These are phyloP conservation scores for Tipula confusa DNA, from an alignment of 2,888 invertebrate genomes.

Conservation along the genomic window DNA sequence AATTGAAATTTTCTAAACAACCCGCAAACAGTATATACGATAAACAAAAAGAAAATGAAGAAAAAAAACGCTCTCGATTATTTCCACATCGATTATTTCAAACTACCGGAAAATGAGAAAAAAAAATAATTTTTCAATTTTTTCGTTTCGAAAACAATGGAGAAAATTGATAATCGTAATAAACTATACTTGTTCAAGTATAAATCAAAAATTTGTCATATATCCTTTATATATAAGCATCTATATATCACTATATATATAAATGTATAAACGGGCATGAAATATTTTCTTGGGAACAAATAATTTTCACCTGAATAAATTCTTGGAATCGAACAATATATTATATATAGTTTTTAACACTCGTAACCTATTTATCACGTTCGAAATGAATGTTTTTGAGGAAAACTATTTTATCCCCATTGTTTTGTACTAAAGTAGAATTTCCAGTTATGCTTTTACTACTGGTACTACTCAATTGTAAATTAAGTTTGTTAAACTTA, in stretches of 20 bases:
- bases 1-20: not conserved
- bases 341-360: not conserved
- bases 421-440: not conserved
- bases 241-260: too few species aligned
- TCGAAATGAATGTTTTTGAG: not conserved
- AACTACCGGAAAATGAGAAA: slow-evolving; percentile 5
- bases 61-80: not conserved
- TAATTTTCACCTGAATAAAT: not conserved
- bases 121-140: not conserved
- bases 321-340: not conserved
- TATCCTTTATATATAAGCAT: too few species aligned
- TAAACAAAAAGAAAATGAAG: too few species aligned
- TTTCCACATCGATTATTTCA: slow-evolving; percentile 14
- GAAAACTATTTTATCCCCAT: not conserved
- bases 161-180: slow-evolving; percentile 6
- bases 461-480: not conserved
- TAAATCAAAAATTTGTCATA: slow-evolving; percentile 20
- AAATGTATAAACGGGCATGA: not conserved
- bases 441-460: not conserved
- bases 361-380: not conserved
- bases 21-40: not conserved
- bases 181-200: not conserved
- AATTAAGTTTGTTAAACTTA: not conserved
- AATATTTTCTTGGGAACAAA: not conserved
- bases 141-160: not conserved